Evolutionary conservation across 2,113 vertebrate species (phyloP), one percentile per base, ranked within the genome.

Genomic region (Leucoraja erinaceus): DNA sequence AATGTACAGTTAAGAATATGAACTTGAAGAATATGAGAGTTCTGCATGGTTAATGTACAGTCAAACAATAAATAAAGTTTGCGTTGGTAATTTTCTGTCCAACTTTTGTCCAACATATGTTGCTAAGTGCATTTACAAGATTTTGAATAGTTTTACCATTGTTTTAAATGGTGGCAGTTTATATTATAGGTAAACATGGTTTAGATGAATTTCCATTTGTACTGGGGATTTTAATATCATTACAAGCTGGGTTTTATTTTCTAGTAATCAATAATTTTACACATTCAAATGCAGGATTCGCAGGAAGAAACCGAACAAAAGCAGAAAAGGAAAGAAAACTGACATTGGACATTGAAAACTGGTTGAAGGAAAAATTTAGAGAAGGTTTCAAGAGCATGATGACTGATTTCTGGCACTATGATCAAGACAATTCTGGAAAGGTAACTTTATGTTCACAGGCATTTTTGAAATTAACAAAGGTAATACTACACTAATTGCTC

Each of bases 341-440:
- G 68, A 93, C 93, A 0, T 66, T 94, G 61, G 90, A 90, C 76
- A 92, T 94, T 56, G 94, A 94, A 75, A 94, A 93, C 77, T 93
- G 94, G 94, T 86, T 94, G 77, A 94, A 94, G 78, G 94, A 93
- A 74, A 94, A 93, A 70, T 93, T 94, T 68, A 61, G 93, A 38
- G 94, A 94, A 54, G 93, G 93, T 75, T 93, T 83, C 18, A 88
- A 93, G n/a, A 79, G 79, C 47, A 94, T 94, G 94, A 72, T 76
- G 93, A 47, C 86, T 4, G 92, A 94, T 28, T 94, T 94, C 54
- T 25, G 59, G 14, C 22, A 77, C 25, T 93, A 86, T 90, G 94
- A 94, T 61, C 92, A 93, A 18, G 70, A 93, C 25, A 93, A 93
- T 33, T 84, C 92, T 18, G 92, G 92, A 47, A 93, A 61, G 93